A percentile compares a stretch with the other conserved stretches of the same genome.
phyloP scores from a whole-genome alignment of 2,797 vertebrate species.

The Bovichtus diacanthus region DNA sequence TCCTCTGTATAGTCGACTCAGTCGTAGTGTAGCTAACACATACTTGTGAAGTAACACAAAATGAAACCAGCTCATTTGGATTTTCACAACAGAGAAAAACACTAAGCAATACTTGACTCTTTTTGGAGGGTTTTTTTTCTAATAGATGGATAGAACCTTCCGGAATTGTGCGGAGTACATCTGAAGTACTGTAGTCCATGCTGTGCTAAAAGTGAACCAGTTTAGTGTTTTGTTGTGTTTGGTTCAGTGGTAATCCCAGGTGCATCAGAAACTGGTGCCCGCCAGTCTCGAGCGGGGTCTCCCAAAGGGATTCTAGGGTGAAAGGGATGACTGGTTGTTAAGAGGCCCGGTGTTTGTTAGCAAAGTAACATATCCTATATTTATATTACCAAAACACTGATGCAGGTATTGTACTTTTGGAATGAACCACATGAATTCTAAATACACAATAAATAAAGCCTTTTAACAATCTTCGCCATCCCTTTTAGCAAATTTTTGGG shows the following conservation, averaged over 20 bases:
- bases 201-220: slow-evolving; percentile 65
- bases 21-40: slow-evolving; percentile 61
- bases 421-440: neutral
- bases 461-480: slow-evolving; percentile 28
- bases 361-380: slow-evolving; percentile 37
- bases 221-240: slow-evolving; percentile 73
- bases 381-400: slow-evolving; percentile 17
- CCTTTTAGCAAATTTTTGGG: slow-evolving; percentile 10
- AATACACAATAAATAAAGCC: neutral
- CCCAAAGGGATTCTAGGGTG: slow-evolving; percentile 48
- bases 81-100: slow-evolving; percentile 52
- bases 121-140: slow-evolving; percentile 45
- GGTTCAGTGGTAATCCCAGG: slow-evolving; percentile 65
- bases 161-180: slow-evolving; percentile 62
- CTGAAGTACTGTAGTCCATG: slow-evolving; percentile 66
- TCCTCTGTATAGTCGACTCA: slow-evolving; percentile 49
- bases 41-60: slow-evolving; percentile 50
- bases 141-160: slow-evolving; percentile 60
- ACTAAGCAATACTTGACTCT: slow-evolving; percentile 72
- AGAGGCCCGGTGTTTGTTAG: slow-evolving; percentile 49
- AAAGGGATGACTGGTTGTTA: slow-evolving; percentile 58
- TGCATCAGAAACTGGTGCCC: slow-evolving; percentile 59
- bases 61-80: slow-evolving; percentile 61
- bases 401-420: neutral
- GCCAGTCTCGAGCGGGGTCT: slow-evolving; percentile 57